Conservation (phyloP, 2,113 vertebrate species). For the Eubucco bourcierii region DNA sequence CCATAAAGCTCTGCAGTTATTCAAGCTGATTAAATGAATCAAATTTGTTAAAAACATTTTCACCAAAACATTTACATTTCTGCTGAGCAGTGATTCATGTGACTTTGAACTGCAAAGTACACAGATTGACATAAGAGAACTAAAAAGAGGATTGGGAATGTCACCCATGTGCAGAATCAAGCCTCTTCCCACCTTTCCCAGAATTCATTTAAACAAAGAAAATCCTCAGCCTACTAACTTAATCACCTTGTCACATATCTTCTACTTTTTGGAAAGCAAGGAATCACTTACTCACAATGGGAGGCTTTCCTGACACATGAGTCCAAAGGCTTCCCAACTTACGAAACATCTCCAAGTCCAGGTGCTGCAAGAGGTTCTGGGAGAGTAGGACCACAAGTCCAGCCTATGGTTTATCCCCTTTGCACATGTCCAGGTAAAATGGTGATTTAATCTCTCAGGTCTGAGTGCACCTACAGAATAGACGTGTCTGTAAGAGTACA, state of each 20-base stretch:
- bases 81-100: slow-evolving; percentile 60
- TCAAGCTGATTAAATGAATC: slow-evolving; percentile 58
- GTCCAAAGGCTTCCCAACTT: background rate
- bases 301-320: background rate
- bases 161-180: slow-evolving; percentile 31
- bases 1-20: slow-evolving; percentile 21
- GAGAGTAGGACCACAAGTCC: background rate
- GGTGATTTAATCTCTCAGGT: background rate
- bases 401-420: background rate
- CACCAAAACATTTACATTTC: slow-evolving; percentile 76
- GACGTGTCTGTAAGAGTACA: rapidly evolving
- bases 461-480: background rate
- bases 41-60: slow-evolving; percentile 38
- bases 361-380: background rate
- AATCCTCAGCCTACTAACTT: background rate
- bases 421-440: background rate
- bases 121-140: slow-evolving; percentile 50
- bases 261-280: background rate
- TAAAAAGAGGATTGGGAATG: slow-evolving; percentile 15
- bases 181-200: background rate
- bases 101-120: slow-evolving; percentile 49
- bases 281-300: background rate
- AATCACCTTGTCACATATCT: background rate
- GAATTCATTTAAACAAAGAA: slow-evolving; percentile 14
- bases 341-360: background rate